Evolutionary conservation across 2,888 invertebrate genomes (phyloP).

Genomic region (Eilema depressum): DNA sequence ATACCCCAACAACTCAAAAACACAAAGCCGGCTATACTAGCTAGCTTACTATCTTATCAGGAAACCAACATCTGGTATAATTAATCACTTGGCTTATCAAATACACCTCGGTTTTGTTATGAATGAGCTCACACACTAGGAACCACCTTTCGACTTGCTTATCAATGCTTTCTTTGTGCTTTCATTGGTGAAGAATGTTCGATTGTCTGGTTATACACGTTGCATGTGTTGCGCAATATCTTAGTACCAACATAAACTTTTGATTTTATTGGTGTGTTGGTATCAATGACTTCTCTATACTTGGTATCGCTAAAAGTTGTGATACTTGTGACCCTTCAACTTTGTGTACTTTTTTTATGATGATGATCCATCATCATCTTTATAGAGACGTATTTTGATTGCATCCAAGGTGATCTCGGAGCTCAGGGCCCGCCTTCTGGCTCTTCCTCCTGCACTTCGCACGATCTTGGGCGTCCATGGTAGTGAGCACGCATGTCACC

Average conservation of each 20-base stretch:
- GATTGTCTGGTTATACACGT: background rate
- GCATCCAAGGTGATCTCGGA: too few relatives aligned
- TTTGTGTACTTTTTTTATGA: too few relatives aligned
- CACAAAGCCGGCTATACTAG: conserved; percentile 5
- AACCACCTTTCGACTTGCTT: conserved; percentile 14
- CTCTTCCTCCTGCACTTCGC: too few relatives aligned
- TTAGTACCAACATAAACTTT: background rate
- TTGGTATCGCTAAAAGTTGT: background rate
- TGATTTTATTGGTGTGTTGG: conserved; percentile 7
- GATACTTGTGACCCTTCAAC: too few relatives aligned
- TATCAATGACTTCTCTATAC: background rate
- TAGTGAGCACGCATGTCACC: too few relatives aligned
- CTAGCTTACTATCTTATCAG: conserved; percentile 13
- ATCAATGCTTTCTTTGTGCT: conserved; percentile 15
- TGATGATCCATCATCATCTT: too few relatives aligned
- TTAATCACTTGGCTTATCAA: conserved; percentile 23
- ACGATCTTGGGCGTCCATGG: too few relatives aligned
- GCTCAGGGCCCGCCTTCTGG: too few relatives aligned
- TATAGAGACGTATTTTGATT: too few relatives aligned
- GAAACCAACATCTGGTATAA: conserved; percentile 19
- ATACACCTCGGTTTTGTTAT: conserved; percentile 18
- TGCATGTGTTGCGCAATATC: conserved; percentile 7
- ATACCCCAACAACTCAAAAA: background rate
- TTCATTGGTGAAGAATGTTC: conserved; percentile 10
- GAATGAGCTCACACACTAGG: conserved; percentile 14